Conservation (phyloP, 2,797 vertebrate genomes). For the Adrianichthys oophorus region DNA sequence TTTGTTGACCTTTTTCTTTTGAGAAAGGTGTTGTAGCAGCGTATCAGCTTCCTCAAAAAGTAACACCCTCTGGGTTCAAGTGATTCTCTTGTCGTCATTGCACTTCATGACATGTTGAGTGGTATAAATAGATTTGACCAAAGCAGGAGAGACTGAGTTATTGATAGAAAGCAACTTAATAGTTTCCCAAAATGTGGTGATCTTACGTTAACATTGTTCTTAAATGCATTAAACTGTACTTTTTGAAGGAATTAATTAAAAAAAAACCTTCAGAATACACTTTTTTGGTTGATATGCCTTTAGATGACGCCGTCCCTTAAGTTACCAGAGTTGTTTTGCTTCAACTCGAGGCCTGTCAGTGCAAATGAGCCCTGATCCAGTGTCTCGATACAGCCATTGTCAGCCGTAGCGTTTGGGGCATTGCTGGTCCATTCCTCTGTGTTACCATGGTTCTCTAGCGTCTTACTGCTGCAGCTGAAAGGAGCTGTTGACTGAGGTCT, state of each 20-base stretch:
- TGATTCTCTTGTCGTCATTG: constrained; percentile 34
- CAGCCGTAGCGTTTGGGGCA: constrained; percentile 51
- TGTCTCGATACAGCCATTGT: constrained; percentile 62
- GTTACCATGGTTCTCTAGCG: constrained; percentile 69
- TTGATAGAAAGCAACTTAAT: too few relatives aligned
- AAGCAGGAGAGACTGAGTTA: neutral
- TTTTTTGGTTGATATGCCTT: neutral
- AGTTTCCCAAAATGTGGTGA: too few relatives aligned
- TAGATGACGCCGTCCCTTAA: constrained; percentile 17
- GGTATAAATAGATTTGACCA: constrained; percentile 3
- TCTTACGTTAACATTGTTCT: too few relatives aligned
- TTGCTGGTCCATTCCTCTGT: constrained; percentile 70
- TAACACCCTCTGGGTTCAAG: constrained; percentile 18
- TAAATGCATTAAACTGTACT: too few relatives aligned
- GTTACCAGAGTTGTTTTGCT: constrained; percentile 34
- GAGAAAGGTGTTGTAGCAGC: constrained; percentile 44
- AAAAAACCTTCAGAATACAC: neutral
- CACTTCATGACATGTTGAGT: constrained; percentile 32
- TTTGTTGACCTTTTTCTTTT: constrained; percentile 32
- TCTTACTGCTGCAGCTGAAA: constrained; percentile 69
- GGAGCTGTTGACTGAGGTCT: constrained; percentile 64
- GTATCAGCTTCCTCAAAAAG: constrained; percentile 52
- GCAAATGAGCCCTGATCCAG: constrained; percentile 38
- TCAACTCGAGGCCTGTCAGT: constrained; percentile 38
- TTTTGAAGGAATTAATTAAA: too few relatives aligned